Evolutionary conservation across 2,113 vertebrate genomes (phyloP), one percentile per base, ranked within the genome.

Genomic region (Arvicanthis niloticus): DNA sequence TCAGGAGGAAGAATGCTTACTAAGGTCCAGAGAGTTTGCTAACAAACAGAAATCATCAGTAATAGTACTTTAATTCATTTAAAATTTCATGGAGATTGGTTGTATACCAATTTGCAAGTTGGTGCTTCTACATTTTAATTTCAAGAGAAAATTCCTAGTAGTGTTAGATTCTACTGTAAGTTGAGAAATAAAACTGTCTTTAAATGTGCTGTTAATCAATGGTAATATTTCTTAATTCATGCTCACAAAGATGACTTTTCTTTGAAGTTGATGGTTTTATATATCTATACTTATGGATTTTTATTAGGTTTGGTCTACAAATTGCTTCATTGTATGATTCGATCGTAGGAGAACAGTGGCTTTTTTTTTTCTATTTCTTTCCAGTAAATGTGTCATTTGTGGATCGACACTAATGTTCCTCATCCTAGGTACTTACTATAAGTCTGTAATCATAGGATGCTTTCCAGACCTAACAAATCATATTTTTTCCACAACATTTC

Each of bases 251-350:
- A 22, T 84, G 84, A 72, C 17, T 48, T 78, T 87, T 84, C 31
- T 95, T 88, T 26, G 70, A 81, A 86, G 37, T 5, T 26, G 26
- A 58, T 6, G 31, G 16, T 53, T 91, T 88, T 91, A 65, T 2
- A 68, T 78, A 75, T 51, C 5, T 76, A 42, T 56, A 29, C 60
- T 67, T 58, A 56, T 58, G 0, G 51, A 67, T 73, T 48, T 26
- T 76, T 80, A 78, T n/a, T 19, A 51, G 48, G 58, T 70, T 87
- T 80, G 65, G 68, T 60, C 15, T 80, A 34, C 37, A 92, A 56
- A 16, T 65, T 68, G 8, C 86, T 77, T 77, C 29, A 37, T 89
- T 86, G 77, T 60, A 75, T 94, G 45, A 80, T 92, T n/a, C 42
- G 48, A 51, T 73, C 75, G 87, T 42, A 95, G 51, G 58, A 88